Base-by-base conservation (phyloP, 2,797 vertebrate genomes). In the Alcedo quadribrachys region DNA sequence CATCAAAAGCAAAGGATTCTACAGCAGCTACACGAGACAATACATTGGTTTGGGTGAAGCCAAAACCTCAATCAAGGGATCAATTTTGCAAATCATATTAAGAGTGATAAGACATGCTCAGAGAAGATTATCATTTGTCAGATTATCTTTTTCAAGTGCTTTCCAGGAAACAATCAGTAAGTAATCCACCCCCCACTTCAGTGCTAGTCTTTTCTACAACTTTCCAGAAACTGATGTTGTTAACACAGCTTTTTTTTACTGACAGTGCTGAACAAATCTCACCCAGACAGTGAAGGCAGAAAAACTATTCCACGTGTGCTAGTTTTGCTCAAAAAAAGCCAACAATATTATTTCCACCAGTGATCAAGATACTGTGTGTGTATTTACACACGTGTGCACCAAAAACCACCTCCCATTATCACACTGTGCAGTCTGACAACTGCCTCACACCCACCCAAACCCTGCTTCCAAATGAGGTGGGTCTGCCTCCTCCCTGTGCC, bases 131-230 rank as follows among this genome's bases (percentile, higher is more conserved):
- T 22, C 16, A 8, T 65, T 81, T 46, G 25, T 10, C 86, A 88
- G 81, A 84, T 81, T 84, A 91, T 65, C 87, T 91, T 77, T 82
- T 67, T 48, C 8, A 91, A 94, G 77, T 71, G 81, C 90, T 84
- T 92, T 86, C 55, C 60, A 67, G 88, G 32, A 78, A 74, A 86
- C 67, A 87, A 79, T 75, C 90, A 73, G 63, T n/a, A 58, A 54
- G 74, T 86, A 94, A 94, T 78, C 85, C 75, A 53, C 6, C 66
- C 81, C 87, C 70, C 48, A 76, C 51, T 91, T 81, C 79, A 79
- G 28, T 15, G 37, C 30, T 3, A 63, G 76, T 63, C 78, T 81
- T 35, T 74, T 74, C 67, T 55, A 24, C 33, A 83, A 40, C 78
- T 74, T 82, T 43, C 71, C 89, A 92, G 75, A 53, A 81, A 53